Base-by-base conservation (phyloP, 2,113 vertebrate species). In the Larimichthys polyactis region DNA sequence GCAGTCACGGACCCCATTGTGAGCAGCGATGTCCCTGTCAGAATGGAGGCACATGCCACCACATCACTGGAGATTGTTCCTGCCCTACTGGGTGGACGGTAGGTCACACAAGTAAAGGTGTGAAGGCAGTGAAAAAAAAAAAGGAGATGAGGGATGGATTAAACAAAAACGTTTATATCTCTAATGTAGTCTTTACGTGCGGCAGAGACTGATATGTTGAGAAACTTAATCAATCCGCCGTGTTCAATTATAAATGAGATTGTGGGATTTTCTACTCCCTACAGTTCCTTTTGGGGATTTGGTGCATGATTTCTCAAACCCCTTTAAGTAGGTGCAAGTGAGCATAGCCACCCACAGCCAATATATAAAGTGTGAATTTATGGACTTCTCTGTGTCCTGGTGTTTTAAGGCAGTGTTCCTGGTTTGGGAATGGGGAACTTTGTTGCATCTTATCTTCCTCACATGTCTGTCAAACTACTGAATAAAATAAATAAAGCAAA, bases 1-100 rank as follows among this genome's bases (percentile, higher is more conserved):
- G 98, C 77, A 99, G 97, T 74, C 98, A 99, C 0, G 98, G 98
- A 15, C 95, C 96, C n/a, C 97, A 98, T 90, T 99, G 98, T 67
- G 98, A 99, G 82, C 92, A 97, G 90, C 96, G 97, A 54, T 99
- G 98, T 89, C 98, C 98, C 51, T 99, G 98, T 93, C 98, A 99
- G 95, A 99, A 99, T 0, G 96, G 97, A 20, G 98, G 98, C 6
- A 95, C 94, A 29, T 99, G 98, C 81, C 98, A 99, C 92, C 98
- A 99, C 94, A 96, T 99, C 95, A 98, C 96, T 0, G 98, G 98
- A 46, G 98, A 98, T 86, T 99, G 98, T 87, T 95, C 97, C 79
- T 99, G 98, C 71, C 97, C 96, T 1, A 88, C 97, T 11, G 98
- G 98, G 17, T 99, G 98, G 98, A 99, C 55, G 96, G 98, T 99